Evolutionary conservation across 2,113 vertebrate species (phyloP).

Genomic region (Catagonus wagneri): DNA sequence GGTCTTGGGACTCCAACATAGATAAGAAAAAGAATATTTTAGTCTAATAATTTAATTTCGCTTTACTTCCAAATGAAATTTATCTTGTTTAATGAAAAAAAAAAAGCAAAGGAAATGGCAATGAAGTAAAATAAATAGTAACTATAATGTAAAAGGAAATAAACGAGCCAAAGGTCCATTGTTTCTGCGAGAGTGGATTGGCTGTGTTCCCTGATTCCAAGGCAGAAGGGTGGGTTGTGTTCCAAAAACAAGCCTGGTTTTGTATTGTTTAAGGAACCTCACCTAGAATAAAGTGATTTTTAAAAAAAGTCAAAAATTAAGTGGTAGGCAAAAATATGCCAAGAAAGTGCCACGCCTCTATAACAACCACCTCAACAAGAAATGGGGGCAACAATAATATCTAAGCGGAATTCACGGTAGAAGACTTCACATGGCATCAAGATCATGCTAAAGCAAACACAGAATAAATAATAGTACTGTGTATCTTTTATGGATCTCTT

Average conservation of each 20-base stretch:
- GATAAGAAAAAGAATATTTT: neutral
- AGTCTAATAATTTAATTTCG: neutral
- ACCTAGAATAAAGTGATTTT: neutral
- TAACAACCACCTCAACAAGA: no score
- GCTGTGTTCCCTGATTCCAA: neutral
- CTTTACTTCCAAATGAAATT: neutral
- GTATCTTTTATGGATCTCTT: rapidly evolving
- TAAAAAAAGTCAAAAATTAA: neutral
- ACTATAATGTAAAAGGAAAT: neutral
- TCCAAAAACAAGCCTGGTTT: neutral
- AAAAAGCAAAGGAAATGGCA: neutral
- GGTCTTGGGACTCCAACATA: neutral
- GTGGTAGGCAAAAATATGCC: neutral
- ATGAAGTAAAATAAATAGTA: neutral
- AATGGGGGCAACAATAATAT: neutral
- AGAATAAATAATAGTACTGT: neutral
- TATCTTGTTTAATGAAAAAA: neutral
- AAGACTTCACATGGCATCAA: no score
- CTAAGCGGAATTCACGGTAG: neutral
- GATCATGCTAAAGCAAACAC: neutral
- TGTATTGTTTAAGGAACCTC: neutral
- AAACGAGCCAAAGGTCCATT: neutral
- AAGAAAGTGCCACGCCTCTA: neutral
- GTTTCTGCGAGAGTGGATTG: neutral
- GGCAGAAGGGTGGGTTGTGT: neutral